Evolutionary conservation across 2,797 vertebrate genomes (phyloP), one percentile per base, ranked within the genome.

Genomic region (Pseudochromis fuscus): DNA sequence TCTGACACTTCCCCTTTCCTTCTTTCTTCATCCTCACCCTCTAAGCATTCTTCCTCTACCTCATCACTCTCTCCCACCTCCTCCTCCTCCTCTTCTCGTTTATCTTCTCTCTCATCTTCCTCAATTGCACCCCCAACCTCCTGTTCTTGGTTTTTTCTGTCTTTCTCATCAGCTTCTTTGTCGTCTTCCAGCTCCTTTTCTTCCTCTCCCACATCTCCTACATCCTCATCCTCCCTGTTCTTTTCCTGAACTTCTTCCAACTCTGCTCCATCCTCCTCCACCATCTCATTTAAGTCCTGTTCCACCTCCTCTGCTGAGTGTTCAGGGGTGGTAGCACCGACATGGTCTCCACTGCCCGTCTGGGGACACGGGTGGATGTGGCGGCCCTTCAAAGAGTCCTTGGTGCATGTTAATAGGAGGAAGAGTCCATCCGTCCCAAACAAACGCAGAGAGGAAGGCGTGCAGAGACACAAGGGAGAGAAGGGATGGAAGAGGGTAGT

Each of bases 371-470:
- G 82, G 12, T 10, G 72, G 60, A 82, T 65, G 72, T 46, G 79
- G 83, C 83, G 35, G 67, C 88, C 87, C 82, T 33, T 88, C 24
- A 92, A 69, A 75, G 95, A 94, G 69, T 95, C 95, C 94, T 95
- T 89, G 61, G 58, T 49, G 77, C 78, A 57, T 51, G 73, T 52
- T 35, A 58, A 72, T 12, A 49, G 59, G 79, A 77, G 16, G 65
- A 67, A 63, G 12, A 56, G 66, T 73, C 59, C 79, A 49, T 83
- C 71, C 75, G 6, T 75, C 71, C 83, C 67, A 77, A 51, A 82
- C 30, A 77, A 57, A 84, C 62, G 64, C 62, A 86, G 45, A 72
- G 63, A 81, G 67, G 68, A 77, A 70, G 76, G 79, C 67, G 58
- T 86, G 84, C 75, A 88, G 81, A 88, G 72, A 88, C 82, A 89